Base-by-base conservation (phyloP, 2,888 invertebrate species). In the Seira ritae region DNA sequence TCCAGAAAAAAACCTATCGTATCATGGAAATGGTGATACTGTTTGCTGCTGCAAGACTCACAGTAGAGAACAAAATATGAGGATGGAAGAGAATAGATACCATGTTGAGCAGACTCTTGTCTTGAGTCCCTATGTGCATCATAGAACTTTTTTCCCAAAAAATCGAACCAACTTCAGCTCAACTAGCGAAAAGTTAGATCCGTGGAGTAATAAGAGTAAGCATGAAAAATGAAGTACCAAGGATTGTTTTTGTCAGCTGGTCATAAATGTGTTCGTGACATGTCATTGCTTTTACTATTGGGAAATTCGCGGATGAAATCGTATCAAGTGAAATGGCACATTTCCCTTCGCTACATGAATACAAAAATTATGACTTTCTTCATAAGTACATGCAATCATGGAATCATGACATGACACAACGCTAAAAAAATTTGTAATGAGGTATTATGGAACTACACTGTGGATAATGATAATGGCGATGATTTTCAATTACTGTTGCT, bases 181-280 rank as follows among this genome's bases (percentile, higher is more conserved):
- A 4, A 8, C 8, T 2, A 4, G 55, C 6, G 6, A 55, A 55
- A 55, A 12, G 55, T 55, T 55, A 12, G 55, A 17, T 12, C 55
- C 55, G 17, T 55, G 55, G 6, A 55, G 55, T 55, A 55, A 55
- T n/a, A 17, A 17, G 55, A 55, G n/a, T 55, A 31, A 55, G 55
- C 55, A 55, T 55, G 17, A 55, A 55, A 55, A 55, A 55, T 55
- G 55, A 55, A 55, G 55, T 55, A 17, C 6, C 55, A 55, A n/a
- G 55, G 55, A 55, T 55, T 55, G 55, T 55, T 55, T 15, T 55
- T 55, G 55, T 55, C 55, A 55, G 55, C 55, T 55, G 55, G 55
- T 55, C 55, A 55, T 55, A 55, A 55, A 55, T 55, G 55, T 55
- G 55, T 55, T 55, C 55, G 55, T 55, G 55, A 55, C 55, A 55